A percentile compares a stretch with the other conserved stretches of the same genome.
phyloP scores from a whole-genome alignment of 1,140 invertebrate genomes.

The Sinonovacula constricta region DNA sequence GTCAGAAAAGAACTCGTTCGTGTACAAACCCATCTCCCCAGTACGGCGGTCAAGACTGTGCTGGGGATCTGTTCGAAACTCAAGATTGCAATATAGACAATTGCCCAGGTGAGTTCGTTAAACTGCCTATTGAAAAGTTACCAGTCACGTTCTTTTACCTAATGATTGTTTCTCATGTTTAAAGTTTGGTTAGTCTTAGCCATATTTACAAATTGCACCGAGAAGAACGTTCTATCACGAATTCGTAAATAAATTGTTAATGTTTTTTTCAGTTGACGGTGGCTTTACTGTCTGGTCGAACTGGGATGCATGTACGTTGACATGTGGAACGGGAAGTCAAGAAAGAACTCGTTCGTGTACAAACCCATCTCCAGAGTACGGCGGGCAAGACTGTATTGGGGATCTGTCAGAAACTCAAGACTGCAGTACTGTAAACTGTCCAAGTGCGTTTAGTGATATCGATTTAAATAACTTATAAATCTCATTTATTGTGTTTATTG shows the following conservation, averaged over 20 bases:
- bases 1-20: slow-evolving; percentile 38
- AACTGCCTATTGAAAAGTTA: too few species aligned
- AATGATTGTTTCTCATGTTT: too few species aligned
- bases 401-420: neutral
- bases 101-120: slow-evolving; percentile 62
- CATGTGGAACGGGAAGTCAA: slow-evolving; percentile 54
- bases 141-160: too few species aligned
- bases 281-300: slow-evolving; percentile 52
- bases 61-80: neutral
- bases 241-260: too few species aligned
- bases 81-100: slow-evolving; percentile 35
- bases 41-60: slow-evolving; percentile 44
- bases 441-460: too few species aligned
- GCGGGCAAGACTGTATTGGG: slow-evolving; percentile 41
- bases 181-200: too few species aligned
- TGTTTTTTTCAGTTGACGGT: slow-evolving; percentile 54
- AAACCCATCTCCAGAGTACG: slow-evolving; percentile 49
- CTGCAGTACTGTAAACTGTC: slow-evolving; percentile 46
- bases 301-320: slow-evolving; percentile 33
- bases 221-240: too few species aligned
- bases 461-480: too few species aligned
- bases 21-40: slow-evolving; percentile 53
- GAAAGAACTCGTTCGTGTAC: slow-evolving; percentile 44
- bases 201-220: too few species aligned
- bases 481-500: too few species aligned